phyloP scores from a whole-genome alignment of 2,888 invertebrate genomes.

The Pegoplata infirma region DNA sequence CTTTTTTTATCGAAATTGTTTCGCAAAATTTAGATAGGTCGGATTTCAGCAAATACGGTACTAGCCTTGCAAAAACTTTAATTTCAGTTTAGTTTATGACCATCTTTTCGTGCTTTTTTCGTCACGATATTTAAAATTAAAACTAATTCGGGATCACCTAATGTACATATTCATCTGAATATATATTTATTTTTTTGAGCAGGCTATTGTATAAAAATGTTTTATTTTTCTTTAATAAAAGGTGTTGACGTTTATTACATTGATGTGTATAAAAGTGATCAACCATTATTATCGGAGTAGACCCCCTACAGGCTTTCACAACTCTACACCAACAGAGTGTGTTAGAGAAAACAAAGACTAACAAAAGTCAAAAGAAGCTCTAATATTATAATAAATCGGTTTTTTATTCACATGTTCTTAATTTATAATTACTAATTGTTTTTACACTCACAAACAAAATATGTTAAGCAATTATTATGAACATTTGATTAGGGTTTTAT shows the following conservation, averaged over 20 bases:
- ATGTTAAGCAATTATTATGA: background rate
- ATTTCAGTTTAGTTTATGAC: no score
- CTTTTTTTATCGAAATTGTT: no score
- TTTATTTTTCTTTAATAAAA: conserved; percentile 26
- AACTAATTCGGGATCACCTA: no score
- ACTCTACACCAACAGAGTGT: conserved; percentile 48
- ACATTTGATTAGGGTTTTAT: background rate
- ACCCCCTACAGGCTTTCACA: conserved; percentile 50
- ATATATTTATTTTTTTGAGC: no score
- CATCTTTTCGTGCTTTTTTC: no score
- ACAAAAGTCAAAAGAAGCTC: background rate
- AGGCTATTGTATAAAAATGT: background rate
- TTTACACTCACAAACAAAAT: background rate
- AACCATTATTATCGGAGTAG: conserved; percentile 9
- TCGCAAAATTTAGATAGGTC: no score
- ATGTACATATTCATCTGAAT: no score
- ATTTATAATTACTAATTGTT: background rate
- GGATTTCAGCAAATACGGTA: no score
- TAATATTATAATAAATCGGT: background rate
- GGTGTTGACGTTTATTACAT: conserved; percentile 63
- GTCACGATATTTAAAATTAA: no score
- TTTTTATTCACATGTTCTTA: background rate
- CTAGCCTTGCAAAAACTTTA: no score
- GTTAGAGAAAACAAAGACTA: background rate
- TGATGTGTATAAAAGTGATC: conserved; percentile 3